Evolutionary conservation across 2,113 vertebrate species (phyloP), one percentile per base, ranked within the genome.

Genomic region (Coracopsis vasa): DNA sequence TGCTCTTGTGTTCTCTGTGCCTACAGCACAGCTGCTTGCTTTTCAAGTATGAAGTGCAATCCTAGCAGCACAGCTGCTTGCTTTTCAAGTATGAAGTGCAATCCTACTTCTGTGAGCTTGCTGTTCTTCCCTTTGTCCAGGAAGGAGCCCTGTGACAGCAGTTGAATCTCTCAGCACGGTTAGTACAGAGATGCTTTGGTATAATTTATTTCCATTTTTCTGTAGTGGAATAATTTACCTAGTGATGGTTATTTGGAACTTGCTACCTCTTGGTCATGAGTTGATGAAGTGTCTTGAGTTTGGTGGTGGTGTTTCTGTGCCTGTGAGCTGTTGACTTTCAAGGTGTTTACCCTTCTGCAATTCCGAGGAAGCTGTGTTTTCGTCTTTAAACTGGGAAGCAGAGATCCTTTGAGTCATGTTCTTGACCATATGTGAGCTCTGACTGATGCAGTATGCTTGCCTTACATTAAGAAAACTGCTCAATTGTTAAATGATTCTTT

Each of bases 101-200:
- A 0, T 75, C 20, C 37, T 8, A 33, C 7, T 69, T 5, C 3
- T 60, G 0, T 51, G 3, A 3, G 44, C 13, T 12, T 65, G 17
- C 47, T 84, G 13, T 11, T 67, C 31, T 74, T 74, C 47, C 12
- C 12, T 67, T 42, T 81, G 18, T 79, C 13, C 41, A 44, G 37
- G 51, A 78, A 35, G 33, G 37, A 80, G 47, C 9, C 1, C 5
- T 28, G 11, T 25, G 8, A 44, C 37, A 71, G 61, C 25, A 91
- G 44, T 58, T 58, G 33, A n/a, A 58, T 58, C 33, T 58, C 9
- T 24, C 21, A 35, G 56, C 21, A 24, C 4, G 13, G 33, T 58
- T 58, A 58, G 56, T 35, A 67, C 20, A 48, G 42, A 84, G 71
- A 10, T 86, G n/a, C 19, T 48, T 39, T 51, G 10, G 12, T 89